These are phyloP conservation scores for Sebastes cheni DNA, from an alignment of 2,797 vertebrate genomes.

Conservation along the genomic window DNA sequence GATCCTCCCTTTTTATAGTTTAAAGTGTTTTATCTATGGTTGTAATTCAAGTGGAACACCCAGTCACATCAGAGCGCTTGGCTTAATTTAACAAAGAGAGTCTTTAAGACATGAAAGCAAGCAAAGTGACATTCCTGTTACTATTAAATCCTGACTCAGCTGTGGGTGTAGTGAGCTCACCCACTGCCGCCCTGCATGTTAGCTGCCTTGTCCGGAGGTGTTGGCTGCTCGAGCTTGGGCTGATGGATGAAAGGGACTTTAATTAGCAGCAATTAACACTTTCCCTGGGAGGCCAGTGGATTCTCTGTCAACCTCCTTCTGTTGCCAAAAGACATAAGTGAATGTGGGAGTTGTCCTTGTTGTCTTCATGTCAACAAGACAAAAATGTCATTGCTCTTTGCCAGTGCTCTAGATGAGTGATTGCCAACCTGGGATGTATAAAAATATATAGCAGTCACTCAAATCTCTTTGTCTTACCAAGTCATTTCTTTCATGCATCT, in stretches of 20 bases:
- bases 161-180: conserved; percentile 50
- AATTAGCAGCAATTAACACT: conserved; percentile 26
- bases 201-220: conserved; percentile 35
- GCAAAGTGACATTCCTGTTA: conserved; percentile 79
- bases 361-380: conserved; percentile 32
- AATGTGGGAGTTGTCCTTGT: conserved; percentile 43
- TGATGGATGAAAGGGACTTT: conserved; percentile 38
- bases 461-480: not conserved
- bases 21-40: not conserved
- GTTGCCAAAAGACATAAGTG: conserved; percentile 42
- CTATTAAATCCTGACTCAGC: conserved; percentile 63
- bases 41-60: conserved; percentile 9
- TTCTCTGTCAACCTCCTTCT: conserved; percentile 43
- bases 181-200: conserved; percentile 44
- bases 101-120: conserved; percentile 46
- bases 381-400: not conserved
- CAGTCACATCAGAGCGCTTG: not conserved
- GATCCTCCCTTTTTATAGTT: not conserved
- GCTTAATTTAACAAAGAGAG: conserved; percentile 24
- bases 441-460: not conserved
- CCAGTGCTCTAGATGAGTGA: not conserved
- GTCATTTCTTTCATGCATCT: not conserved
- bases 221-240: conserved; percentile 28
- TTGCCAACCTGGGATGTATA: not conserved
- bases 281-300: not conserved